Evolutionary conservation across 2,888 invertebrate species (phyloP).

Genomic region (Tenodera sinensis): DNA sequence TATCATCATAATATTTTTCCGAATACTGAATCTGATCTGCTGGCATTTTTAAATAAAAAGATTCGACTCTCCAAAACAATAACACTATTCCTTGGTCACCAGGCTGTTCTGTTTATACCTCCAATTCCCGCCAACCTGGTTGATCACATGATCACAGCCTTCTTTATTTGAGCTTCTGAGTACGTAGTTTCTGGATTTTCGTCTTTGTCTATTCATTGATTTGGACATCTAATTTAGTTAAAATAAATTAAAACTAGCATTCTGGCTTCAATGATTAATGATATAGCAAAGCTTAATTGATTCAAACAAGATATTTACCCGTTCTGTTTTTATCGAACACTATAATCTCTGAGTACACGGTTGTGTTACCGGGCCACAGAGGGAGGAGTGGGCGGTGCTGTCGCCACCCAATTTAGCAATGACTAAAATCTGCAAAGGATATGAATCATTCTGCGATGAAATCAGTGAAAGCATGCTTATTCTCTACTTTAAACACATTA

Average conservation of each 20-base stretch:
- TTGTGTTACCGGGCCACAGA: background rate
- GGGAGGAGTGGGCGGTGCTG: background rate
- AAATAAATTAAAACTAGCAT: no score
- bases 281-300: no score
- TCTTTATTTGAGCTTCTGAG: no score
- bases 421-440: background rate
- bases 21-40: conserved; percentile 87
- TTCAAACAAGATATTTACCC: no score
- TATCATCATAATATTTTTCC: conserved; percentile 83
- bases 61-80: background rate
- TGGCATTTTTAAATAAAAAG: conserved; percentile 51
- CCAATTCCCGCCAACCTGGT: background rate
- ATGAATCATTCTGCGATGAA: background rate
- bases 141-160: no score
- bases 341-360: background rate
- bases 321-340: background rate
- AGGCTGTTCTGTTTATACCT: background rate
- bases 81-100: background rate
- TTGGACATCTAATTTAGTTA: no score
- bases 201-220: no score
- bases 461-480: background rate
- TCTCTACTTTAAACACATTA: no score
- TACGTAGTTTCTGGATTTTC: no score
- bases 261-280: no score
- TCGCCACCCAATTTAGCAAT: background rate